Evolutionary conservation across 2,797 vertebrate genomes (phyloP).

Genomic region (Hippocampus kuda): DNA sequence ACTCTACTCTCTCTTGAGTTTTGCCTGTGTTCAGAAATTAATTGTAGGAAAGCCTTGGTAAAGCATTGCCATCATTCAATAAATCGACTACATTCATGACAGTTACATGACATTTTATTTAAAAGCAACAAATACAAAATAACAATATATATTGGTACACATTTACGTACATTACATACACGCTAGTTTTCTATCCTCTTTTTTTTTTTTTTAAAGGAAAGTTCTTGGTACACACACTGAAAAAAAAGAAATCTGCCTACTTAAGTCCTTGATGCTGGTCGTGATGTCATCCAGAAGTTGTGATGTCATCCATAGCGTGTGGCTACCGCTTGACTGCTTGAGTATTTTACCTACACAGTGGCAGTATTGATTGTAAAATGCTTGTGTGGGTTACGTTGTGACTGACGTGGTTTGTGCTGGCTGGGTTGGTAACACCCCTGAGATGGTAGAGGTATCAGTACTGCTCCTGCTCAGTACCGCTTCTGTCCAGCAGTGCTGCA

Average conservation of each 20-base stretch:
- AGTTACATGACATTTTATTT: constrained; percentile 70
- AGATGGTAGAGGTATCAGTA: constrained; percentile 61
- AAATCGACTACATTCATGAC: constrained; percentile 35
- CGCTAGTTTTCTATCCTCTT: constrained; percentile 57
- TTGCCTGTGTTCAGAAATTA: constrained; percentile 3
- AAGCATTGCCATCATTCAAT: constrained; percentile 15
- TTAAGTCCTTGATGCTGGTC: constrained; percentile 47
- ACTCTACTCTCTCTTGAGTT: not conserved
- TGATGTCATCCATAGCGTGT: constrained; percentile 25
- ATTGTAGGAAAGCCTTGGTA: not conserved
- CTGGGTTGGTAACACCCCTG: constrained; percentile 64
- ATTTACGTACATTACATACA: constrained; percentile 66
- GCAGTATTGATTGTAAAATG: constrained; percentile 55
- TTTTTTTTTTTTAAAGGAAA: constrained; percentile 23
- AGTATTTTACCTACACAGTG: constrained; percentile 47
- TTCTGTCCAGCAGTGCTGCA: constrained; percentile 50
- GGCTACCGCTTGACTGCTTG: constrained; percentile 31
- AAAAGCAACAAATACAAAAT: constrained; percentile 76
- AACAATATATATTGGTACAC: constrained; percentile 64
- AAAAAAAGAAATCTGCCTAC: constrained; percentile 42
- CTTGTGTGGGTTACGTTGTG: constrained; percentile 54
- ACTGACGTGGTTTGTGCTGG: constrained; percentile 62
- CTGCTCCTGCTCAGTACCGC: constrained; percentile 39
- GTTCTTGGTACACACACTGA: constrained; percentile 47
- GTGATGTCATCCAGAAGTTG: constrained; percentile 30